A percentile compares a stretch with the other conserved stretches of the same genome.
Conservation (phyloP, 2,113 vertebrate species). For the Dendropsophus ebraccatus region DNA sequence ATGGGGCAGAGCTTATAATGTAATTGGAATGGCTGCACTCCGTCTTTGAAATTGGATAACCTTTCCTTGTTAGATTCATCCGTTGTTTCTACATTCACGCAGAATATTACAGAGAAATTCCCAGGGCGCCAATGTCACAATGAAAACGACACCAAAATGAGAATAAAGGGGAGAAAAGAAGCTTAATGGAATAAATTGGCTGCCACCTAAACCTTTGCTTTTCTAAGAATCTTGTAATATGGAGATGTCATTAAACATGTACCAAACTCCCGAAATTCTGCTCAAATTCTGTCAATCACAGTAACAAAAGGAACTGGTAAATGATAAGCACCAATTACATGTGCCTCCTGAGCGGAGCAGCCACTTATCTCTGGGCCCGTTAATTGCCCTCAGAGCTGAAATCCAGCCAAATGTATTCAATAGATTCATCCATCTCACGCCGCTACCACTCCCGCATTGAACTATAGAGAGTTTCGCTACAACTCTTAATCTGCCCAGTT, state of each 20-base stretch:
- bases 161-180: not conserved
- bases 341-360: not conserved
- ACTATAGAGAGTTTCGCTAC: not conserved
- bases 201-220: not conserved
- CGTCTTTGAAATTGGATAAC: constrained; percentile 35
- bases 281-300: not conserved
- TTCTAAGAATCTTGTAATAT: not conserved
- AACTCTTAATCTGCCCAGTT: not conserved
- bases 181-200: not conserved
- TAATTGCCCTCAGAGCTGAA: not conserved
- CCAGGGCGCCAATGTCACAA: not conserved
- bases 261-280: not conserved
- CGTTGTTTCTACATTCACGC: not conserved
- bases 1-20: constrained; percentile 43
- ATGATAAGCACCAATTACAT: not conserved
- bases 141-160: constrained; percentile 12
- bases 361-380: not conserved
- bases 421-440: not conserved
- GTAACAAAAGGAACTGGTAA: not conserved
- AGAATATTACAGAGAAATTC: not conserved
- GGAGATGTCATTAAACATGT: not conserved
- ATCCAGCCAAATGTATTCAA: not conserved
- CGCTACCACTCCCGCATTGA: not conserved
- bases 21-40: constrained; percentile 38
- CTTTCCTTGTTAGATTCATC: constrained; percentile 20